A percentile compares a stretch with the other conserved stretches of the same genome.
Conservation (phyloP, 2,113 vertebrate genomes). For the Paracanthobrama guichenoti region DNA sequence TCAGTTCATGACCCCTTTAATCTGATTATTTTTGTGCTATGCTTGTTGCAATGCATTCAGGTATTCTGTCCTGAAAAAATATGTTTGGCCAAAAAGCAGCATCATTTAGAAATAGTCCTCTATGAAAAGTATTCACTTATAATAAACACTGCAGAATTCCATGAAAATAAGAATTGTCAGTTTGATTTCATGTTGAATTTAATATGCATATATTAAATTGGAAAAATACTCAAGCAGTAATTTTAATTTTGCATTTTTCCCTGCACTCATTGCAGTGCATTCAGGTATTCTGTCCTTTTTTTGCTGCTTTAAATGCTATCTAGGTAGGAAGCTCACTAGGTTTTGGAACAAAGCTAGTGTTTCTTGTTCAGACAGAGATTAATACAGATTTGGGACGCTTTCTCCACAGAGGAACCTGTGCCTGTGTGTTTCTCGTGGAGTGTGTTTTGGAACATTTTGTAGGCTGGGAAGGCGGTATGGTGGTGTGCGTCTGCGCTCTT, state of each 20-base stretch:
- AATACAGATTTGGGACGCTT: conserved; percentile 17
- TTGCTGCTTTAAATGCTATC: background rate
- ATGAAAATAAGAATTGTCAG: background rate
- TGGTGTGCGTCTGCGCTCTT: background rate
- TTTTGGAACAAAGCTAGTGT: background rate
- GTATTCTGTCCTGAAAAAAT: background rate
- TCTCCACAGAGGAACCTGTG: conserved; percentile 15
- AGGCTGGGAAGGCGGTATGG: conserved; percentile 18
- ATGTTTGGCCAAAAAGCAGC: background rate
- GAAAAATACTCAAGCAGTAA: background rate
- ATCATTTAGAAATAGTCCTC: background rate
- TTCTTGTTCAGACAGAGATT: conserved; percentile 20
- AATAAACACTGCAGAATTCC: background rate
- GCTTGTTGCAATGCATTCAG: background rate
- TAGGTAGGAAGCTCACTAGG: conserved; percentile 6
- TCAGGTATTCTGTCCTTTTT: background rate
- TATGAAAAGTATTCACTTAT: background rate
- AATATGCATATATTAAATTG: background rate
- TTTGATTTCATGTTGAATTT: background rate
- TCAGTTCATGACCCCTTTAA: no score
- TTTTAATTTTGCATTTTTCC: background rate
- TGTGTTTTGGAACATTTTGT: background rate
- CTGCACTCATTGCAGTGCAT: background rate
- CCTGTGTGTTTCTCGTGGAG: conserved; percentile 4
- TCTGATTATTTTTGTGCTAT: background rate